Conservation (phyloP, 2,888 invertebrate species). For the Microctonus aethiopoides region DNA sequence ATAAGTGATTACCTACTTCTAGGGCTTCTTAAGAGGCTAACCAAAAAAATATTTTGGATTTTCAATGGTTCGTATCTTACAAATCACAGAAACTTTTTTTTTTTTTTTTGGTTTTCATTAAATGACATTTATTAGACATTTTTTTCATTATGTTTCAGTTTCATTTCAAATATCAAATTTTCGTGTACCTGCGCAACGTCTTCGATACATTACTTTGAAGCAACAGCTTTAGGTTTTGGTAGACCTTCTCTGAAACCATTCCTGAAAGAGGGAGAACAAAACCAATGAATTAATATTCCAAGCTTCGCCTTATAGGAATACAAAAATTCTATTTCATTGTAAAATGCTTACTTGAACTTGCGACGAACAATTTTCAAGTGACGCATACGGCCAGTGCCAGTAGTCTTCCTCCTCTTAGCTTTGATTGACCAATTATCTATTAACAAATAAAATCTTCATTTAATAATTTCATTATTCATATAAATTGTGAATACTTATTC, state of each 20-base stretch:
- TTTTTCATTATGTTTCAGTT: no score
- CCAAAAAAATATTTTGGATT: no score
- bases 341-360: slow-evolving; percentile 71
- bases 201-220: slow-evolving; percentile 55
- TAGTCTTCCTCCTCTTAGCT: slow-evolving; percentile 99
- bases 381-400: slow-evolving; percentile 98
- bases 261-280: slow-evolving; percentile 73
- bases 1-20: no score
- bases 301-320: not conserved
- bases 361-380: slow-evolving; percentile 94
- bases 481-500: not conserved
- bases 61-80: no score
- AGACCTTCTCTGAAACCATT: slow-evolving; percentile 90
- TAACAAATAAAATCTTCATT: slow-evolving; percentile 48
- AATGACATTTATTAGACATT: no score
- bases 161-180: no score
- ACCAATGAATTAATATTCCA: not conserved
- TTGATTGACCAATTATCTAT: slow-evolving; percentile 98
- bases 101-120: no score
- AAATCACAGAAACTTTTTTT: no score
- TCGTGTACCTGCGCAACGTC: no score
- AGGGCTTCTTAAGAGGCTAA: no score
- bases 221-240: slow-evolving; percentile 60
- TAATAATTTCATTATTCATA: slow-evolving; percentile 9
- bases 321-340: not conserved